Evolutionary conservation across 2,888 invertebrate species (phyloP).

Genomic region (Pyrgus malvae): DNA sequence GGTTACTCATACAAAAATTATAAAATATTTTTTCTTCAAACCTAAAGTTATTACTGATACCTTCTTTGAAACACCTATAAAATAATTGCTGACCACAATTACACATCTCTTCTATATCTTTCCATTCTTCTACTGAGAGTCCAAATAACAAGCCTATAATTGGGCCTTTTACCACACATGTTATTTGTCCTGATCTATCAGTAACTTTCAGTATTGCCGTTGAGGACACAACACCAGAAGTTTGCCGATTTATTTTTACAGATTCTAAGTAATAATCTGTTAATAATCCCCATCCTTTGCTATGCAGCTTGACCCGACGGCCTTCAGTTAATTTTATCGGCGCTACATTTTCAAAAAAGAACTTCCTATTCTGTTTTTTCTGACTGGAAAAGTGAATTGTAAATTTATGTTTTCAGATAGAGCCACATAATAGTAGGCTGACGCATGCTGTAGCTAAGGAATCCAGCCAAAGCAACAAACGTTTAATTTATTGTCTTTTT

Average conservation of each 20-base stretch:
- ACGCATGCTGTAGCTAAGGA: no score
- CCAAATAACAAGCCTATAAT: conserved; percentile 62
- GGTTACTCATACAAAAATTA: conserved; percentile 64
- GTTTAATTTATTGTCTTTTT: no score
- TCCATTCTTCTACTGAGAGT: conserved; percentile 59
- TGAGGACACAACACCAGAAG: conserved; percentile 46
- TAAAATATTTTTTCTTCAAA: conserved; percentile 72
- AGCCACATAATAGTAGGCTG: no score
- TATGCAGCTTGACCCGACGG: conserved; percentile 48
- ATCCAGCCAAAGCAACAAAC: no score
- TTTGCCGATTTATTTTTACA: conserved; percentile 60
- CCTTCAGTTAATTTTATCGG: conserved; percentile 64
- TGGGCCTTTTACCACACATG: conserved; percentile 61
- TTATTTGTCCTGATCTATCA: conserved; percentile 63
- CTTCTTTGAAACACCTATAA: conserved; percentile 71
- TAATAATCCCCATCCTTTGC: conserved; percentile 62
- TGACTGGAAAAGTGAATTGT: conserved; percentile 18
- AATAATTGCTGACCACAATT: conserved; percentile 58
- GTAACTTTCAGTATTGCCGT: conserved; percentile 61
- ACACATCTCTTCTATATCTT: conserved; percentile 60
- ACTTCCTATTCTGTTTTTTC: conserved; percentile 32
- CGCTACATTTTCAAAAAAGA: conserved; percentile 45
- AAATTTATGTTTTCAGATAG: no score
- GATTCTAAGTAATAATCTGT: conserved; percentile 69
- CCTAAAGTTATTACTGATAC: conserved; percentile 54